Percentiles rank a stretch among this genome's conserved stretches.
Evolutionary conservation across 1,140 invertebrate species (phyloP).

Genomic region (Drosophila pectinifera): DNA sequence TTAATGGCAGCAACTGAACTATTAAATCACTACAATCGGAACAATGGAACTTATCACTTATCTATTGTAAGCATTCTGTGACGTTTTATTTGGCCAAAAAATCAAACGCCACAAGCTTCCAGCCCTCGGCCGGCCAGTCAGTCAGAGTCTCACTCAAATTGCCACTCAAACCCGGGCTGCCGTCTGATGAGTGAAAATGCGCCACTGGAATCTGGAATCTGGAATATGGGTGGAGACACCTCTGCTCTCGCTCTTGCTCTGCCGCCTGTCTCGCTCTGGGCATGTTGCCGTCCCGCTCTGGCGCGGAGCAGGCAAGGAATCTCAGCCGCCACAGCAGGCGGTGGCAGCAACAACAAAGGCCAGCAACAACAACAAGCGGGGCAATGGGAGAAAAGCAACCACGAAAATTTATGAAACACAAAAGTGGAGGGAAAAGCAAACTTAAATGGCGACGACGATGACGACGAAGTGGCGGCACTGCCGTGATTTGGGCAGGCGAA

Average conservation of each 20-base stretch:
- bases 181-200: slow-evolving; percentile 43
- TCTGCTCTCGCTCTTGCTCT: slow-evolving; percentile 19
- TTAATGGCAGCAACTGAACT: slow-evolving; percentile 18
- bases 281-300: slow-evolving; percentile 25
- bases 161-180: slow-evolving; percentile 49
- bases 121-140: slow-evolving; percentile 26
- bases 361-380: slow-evolving; percentile 21
- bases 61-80: slow-evolving; percentile 19
- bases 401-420: slow-evolving; percentile 79
- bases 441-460: slow-evolving; percentile 74
- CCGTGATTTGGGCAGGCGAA: slow-evolving; percentile 56
- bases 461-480: slow-evolving; percentile 48
- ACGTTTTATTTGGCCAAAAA: slow-evolving; percentile 17
- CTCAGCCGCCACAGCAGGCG: slow-evolving; percentile 56
- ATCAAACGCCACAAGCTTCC: slow-evolving; percentile 5
- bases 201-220: slow-evolving; percentile 78
- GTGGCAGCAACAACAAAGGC: slow-evolving; percentile 32
- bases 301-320: slow-evolving; percentile 45
- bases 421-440: slow-evolving; percentile 60
- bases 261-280: slow-evolving; percentile 10
- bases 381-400: slow-evolving; percentile 61
- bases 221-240: slow-evolving; percentile 78
- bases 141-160: slow-evolving; percentile 60
- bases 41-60: neutral
- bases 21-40: slow-evolving; percentile 14